Base-by-base conservation (phyloP, 2,113 vertebrate species). In the Theristicus caerulescens region DNA sequence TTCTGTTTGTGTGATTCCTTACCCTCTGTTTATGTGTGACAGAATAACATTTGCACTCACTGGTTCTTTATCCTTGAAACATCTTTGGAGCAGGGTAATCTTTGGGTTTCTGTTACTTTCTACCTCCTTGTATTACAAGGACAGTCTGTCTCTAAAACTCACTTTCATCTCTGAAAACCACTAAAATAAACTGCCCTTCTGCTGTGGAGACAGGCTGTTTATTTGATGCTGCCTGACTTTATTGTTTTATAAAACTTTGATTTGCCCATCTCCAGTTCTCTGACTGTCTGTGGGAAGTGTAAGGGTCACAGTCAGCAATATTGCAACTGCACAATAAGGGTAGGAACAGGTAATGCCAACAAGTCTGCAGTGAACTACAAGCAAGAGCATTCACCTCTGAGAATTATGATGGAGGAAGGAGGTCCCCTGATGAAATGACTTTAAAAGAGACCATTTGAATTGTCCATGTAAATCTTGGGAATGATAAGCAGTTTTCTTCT, bases 181-280 rank as follows among this genome's bases (percentile, higher is more conserved):
- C 59, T 88, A 44, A 86, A 93, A 78, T 73, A 71, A 88, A 47
- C 67, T 66, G 55, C 5, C 14, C 46, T 79, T 90, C 66, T 94
- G 47, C 88, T 88, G 72, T 67, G 44, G 44, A 52, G 47, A 82
- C 90, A 74, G 24, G 32, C 16, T 26, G 32, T 74, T 94, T 86
- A 86, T 95, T 93, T 95, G 88, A 90, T 84, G 36, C 47, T 46
- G 16, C 34, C 77, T 86, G 61, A 67, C 18, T 94, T 93, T 84
- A 93, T 88, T 88, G 87, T 91, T 94, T 95, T 82, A 79, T 91
- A 84, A 86, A 91, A 84, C 57, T 87, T 94, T 82, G 49, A 91
- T 93, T 94, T 93, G 16, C 42, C 29, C 59, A 29, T 83, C 46
- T 76, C 65, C 57, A 61, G 11, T 78, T 74, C 31, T 84, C 64